Conservation (phyloP, 2,797 vertebrate genomes). For the Moxostoma hubbsi region DNA sequence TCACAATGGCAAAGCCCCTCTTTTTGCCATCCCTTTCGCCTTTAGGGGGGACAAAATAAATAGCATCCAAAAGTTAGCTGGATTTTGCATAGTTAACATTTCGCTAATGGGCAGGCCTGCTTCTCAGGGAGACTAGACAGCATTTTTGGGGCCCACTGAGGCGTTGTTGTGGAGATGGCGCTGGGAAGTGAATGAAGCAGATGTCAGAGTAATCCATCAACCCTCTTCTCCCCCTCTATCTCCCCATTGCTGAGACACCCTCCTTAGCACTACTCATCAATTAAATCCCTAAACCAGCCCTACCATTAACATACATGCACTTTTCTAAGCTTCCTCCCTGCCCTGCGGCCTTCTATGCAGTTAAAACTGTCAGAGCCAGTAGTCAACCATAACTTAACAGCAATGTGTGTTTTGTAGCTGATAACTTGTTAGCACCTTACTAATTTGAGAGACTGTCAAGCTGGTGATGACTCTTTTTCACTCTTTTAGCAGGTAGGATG, state of each 20-base stretch:
- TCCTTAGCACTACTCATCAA: constrained; percentile 69
- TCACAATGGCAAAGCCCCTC: constrained; percentile 69
- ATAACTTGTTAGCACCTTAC: constrained; percentile 48
- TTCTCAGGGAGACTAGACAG: constrained; percentile 81
- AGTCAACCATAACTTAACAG: constrained; percentile 55
- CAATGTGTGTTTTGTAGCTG: constrained; percentile 53
- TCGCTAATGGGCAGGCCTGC: constrained; percentile 80
- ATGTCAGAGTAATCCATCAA: constrained; percentile 90
- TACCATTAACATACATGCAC: constrained; percentile 63
- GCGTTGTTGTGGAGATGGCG: constrained; percentile 88
- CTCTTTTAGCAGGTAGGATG: neutral
- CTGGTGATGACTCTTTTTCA: constrained; percentile 53
- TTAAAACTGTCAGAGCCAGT: constrained; percentile 56
- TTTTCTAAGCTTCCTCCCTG: constrained; percentile 56
- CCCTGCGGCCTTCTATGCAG: constrained; percentile 52
- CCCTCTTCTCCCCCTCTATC: constrained; percentile 67
- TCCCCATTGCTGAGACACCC: constrained; percentile 77
- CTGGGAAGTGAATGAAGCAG: constrained; percentile 87
- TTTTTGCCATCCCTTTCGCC: constrained; percentile 61
- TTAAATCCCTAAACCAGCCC: constrained; percentile 64
- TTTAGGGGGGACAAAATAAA: constrained; percentile 79
- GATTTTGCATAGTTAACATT: constrained; percentile 88
- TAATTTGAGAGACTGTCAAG: constrained; percentile 56
- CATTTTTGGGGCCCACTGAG: constrained; percentile 85
- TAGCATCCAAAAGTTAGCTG: constrained; percentile 82